Conservation (phyloP, 1,140 invertebrate genomes). For the Drosophila erecta region DNA sequence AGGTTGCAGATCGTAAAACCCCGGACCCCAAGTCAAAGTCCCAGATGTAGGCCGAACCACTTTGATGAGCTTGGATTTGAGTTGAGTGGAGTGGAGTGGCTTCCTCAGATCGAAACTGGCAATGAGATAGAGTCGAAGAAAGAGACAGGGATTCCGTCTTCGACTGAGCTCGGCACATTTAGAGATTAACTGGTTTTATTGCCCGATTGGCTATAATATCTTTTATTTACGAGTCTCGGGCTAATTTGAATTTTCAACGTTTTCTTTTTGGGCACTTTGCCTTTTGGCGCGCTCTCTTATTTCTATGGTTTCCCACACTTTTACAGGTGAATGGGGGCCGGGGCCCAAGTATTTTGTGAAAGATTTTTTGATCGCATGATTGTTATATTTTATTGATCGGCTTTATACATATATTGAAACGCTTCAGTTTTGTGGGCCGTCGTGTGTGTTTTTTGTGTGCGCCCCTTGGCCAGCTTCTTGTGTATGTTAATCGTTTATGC, state of each 20-base stretch:
- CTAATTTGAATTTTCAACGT: conserved; percentile 84
- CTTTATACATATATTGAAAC: conserved; percentile 60
- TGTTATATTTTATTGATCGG: conserved; percentile 82
- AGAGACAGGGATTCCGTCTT: conserved; percentile 23
- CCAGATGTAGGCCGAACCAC: conserved; percentile 53
- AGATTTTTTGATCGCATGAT: conserved; percentile 82
- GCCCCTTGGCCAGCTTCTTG: conserved; percentile 8
- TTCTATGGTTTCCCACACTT: conserved; percentile 83
- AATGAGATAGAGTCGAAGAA: conserved; percentile 28
- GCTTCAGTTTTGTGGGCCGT: conserved; percentile 65
- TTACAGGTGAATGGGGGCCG: conserved; percentile 78
- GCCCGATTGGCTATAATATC: conserved; percentile 83
- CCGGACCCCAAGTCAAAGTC: conserved; percentile 7
- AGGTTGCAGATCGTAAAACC: conserved; percentile 49
- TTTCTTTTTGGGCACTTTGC: conserved; percentile 62
- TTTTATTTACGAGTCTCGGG: conserved; percentile 83
- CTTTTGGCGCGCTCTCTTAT: conserved; percentile 53
- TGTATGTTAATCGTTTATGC: conserved; percentile 81
- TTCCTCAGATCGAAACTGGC: conserved; percentile 35
- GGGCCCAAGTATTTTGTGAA: conserved; percentile 56
- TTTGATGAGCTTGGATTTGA: conserved; percentile 36
- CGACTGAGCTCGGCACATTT: conserved; percentile 62
- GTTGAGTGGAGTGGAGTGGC: conserved; percentile 4
- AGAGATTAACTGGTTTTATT: conserved; percentile 84
- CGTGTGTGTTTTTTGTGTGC: conserved; percentile 65